phyloP scores from a whole-genome alignment of 2,797 vertebrate genomes.

The Poecilia wingei region DNA sequence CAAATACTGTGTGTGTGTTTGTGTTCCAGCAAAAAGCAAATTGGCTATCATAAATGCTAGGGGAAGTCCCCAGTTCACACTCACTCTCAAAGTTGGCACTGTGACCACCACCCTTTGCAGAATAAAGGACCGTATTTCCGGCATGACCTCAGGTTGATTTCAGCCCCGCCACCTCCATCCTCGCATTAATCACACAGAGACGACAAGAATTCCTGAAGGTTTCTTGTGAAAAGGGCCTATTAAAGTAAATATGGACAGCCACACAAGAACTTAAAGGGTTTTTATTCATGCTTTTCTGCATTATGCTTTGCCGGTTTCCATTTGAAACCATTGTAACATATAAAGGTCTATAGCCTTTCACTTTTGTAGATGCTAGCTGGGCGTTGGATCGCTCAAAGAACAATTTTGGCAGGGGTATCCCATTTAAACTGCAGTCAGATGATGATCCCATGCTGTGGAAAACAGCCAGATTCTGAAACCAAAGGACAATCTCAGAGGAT shows the following conservation, averaged over 20 bases:
- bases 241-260: neutral
- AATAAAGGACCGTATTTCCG: neutral
- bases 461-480: slow-evolving; percentile 35
- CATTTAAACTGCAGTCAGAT: slow-evolving; percentile 33
- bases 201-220: neutral
- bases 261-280: neutral
- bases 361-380: neutral
- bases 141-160: neutral
- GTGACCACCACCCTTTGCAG: neutral
- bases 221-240: neutral
- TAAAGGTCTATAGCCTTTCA: neutral
- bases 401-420: slow-evolving; percentile 4
- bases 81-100: neutral
- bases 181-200: neutral
- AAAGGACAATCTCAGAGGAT: slow-evolving; percentile 46
- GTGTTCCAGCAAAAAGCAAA: neutral
- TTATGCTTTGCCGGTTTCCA: neutral
- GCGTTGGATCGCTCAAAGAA: neutral
- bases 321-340: neutral
- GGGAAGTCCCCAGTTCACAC: neutral
- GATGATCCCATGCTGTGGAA: slow-evolving; percentile 41
- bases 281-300: neutral
- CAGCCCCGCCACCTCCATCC: neutral
- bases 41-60: neutral
- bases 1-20: neutral